These are phyloP conservation scores for Atrina japonica DNA, from an alignment of 2,888 invertebrate genomes.

Conservation along the genomic window DNA sequence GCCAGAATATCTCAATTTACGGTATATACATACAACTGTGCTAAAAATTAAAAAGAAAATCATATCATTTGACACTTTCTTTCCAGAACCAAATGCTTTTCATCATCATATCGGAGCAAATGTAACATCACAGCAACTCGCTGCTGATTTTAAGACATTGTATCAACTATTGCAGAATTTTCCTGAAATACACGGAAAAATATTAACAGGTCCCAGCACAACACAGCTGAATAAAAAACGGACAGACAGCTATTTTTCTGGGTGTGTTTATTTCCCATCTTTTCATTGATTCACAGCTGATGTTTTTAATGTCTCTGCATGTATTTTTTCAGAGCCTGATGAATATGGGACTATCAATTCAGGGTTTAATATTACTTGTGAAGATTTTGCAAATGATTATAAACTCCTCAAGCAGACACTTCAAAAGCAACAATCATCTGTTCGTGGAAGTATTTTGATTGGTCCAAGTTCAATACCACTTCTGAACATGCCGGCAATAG, in stretches of 20 bases:
- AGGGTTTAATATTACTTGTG: background rate
- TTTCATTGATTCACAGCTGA: background rate
- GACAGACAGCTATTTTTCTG: conserved; percentile 31
- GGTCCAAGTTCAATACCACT: conserved; percentile 11
- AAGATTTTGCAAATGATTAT: background rate
- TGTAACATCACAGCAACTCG: conserved; percentile 50
- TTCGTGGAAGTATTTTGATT: conserved; percentile 3
- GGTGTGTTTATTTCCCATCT: conserved; percentile 21
- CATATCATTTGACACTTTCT: no score
- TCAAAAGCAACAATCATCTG: background rate
- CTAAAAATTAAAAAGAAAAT: no score
- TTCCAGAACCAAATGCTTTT: conserved; percentile 56
- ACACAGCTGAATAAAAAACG: conserved; percentile 51
- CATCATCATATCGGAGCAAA: conserved; percentile 31
- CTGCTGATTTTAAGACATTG: conserved; percentile 50
- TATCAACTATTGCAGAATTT: conserved; percentile 43
- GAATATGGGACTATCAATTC: conserved; percentile 2
- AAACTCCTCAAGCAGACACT: background rate
- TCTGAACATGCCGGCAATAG: background rate
- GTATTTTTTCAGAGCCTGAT: conserved; percentile 5
- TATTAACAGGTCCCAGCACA: conserved; percentile 64
- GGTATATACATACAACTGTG: no score
- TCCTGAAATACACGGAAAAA: conserved; percentile 43
- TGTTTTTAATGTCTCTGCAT: no score
- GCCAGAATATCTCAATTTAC: no score